These are phyloP conservation scores for Tribolium castaneum DNA, from an alignment of 1,140 invertebrate genomes.

Conservation along the genomic window DNA sequence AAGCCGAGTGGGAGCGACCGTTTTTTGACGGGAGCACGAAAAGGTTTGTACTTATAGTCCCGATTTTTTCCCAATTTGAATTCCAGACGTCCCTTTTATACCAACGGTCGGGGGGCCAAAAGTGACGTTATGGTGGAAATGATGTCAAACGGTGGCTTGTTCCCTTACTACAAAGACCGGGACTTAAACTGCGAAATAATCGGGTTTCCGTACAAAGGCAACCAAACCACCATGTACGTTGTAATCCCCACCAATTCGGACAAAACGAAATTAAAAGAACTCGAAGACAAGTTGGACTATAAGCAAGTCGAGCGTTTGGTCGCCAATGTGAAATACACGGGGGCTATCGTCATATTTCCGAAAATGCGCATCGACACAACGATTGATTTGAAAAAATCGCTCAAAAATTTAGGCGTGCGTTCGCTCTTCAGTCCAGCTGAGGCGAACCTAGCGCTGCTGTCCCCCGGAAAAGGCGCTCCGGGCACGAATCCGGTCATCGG, in stretches of 20 bases:
- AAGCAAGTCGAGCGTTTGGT: constrained; percentile 69
- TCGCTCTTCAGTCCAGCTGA: constrained; percentile 70
- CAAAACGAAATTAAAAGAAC: constrained; percentile 62
- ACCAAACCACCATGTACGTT: constrained; percentile 75
- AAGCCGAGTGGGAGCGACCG: constrained; percentile 78
- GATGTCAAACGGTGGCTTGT: constrained; percentile 73
- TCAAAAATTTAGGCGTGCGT: constrained; percentile 69
- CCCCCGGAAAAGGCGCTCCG: constrained; percentile 60
- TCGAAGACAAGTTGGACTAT: constrained; percentile 67
- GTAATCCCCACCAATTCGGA: constrained; percentile 72
- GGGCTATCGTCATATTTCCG: constrained; percentile 72
- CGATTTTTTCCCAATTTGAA: constrained; percentile 7
- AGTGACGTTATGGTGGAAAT: constrained; percentile 68
- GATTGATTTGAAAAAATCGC: constrained; percentile 66
- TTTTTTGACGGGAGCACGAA: constrained; percentile 71
- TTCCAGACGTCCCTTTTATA: constrained; percentile 67
- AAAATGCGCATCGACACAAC: constrained; percentile 74
- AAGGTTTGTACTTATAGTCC: constrained; percentile 56
- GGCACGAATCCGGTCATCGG: constrained; percentile 34
- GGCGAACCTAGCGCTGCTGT: constrained; percentile 72
- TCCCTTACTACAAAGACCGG: constrained; percentile 70
- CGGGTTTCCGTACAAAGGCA: constrained; percentile 78
- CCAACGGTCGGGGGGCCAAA: constrained; percentile 63
- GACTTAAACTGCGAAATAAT: constrained; percentile 71
- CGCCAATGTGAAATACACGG: constrained; percentile 63